Evolutionary conservation across 2,113 vertebrate genomes (phyloP), one percentile per base, ranked within the genome.

Genomic region (Parus major): DNA sequence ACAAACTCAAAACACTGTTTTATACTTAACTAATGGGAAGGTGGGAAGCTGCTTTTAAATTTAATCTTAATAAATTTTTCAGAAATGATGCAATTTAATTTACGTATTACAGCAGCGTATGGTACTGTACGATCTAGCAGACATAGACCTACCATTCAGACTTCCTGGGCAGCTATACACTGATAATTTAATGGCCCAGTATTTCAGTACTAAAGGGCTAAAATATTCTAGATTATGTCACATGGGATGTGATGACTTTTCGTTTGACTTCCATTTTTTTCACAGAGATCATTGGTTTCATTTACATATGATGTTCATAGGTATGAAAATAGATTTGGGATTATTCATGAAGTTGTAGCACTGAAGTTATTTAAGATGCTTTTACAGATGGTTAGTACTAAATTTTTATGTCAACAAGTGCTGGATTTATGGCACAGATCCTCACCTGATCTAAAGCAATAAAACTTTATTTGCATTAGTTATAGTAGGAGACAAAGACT

Each of bases 271-370:
- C 33, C 4, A 22, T 52, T 57, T 75, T 75, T 86, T 92, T 71
- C 25, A 41, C 15, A 11, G 8, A 5, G 75, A 35, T 87, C 3
- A 66, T 75, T 91, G 17, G 1, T 86, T 94, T 82, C 3, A 41
- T 82, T 94, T 84, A 35, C 64, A 56, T 84, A 80, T 93, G 60
- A 71, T 68, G 39, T 64, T 91, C 42, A 60, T n/a, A 59, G 23
- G 33, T 28, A 39, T 71, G 17, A 81, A 83, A 84, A 70, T 76
- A 27, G 27, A 20, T 84, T 78, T 84, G 71, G 56, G 72, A 44
- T 68, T 68, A 72, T 44, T 41, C 47, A 55, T 64, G 29, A 86
- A 90, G 14, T 72, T 9, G 3, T 64, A 80, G 82, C 18, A 41
- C 23, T 72, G 31, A 90, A 76, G 42, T 82, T 82, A 68, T 71